These are phyloP conservation scores for Bibio marci DNA, from an alignment of 2,888 invertebrate species.

Conservation along the genomic window DNA sequence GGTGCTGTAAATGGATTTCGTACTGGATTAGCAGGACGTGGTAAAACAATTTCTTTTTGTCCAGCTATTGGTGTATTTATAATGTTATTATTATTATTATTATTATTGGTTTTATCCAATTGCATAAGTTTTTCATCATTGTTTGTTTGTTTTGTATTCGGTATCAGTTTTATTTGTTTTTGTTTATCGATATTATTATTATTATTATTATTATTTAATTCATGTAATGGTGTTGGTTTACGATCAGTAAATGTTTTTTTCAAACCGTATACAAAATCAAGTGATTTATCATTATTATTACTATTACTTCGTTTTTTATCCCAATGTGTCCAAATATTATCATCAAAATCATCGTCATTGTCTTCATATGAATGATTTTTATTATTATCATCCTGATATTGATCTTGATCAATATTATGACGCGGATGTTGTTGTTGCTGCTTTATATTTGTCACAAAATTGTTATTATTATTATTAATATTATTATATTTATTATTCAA, in stretches of 20 bases:
- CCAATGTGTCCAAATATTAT: conserved; percentile 21
- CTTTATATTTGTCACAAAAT: not conserved
- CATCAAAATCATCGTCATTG: conserved; percentile 27
- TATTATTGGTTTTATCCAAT: no score
- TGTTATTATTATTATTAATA: conserved; percentile 1
- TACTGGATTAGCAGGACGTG: conserved; percentile 38
- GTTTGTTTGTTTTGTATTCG: conserved; percentile 3
- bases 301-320: conserved; percentile 29
- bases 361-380: conserved; percentile 10
- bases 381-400: no score
- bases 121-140: not conserved
- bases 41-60: conserved; percentile 46
- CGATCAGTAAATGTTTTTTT: conserved; percentile 9
- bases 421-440: not conserved
- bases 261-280: not conserved
- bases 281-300: conserved; percentile 5
- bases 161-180: conserved; percentile 39
- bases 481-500: not conserved
- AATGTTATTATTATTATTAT: conserved; percentile 26
- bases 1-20: conserved; percentile 35
- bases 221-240: conserved; percentile 9
- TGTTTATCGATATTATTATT: conserved; percentile 3
- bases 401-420: no score
- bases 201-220: conserved; percentile 2
- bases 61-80: conserved; percentile 27